These are phyloP conservation scores for Temnothorax rugatulus DNA, from an alignment of 2,888 invertebrate species.

Conservation along the genomic window DNA sequence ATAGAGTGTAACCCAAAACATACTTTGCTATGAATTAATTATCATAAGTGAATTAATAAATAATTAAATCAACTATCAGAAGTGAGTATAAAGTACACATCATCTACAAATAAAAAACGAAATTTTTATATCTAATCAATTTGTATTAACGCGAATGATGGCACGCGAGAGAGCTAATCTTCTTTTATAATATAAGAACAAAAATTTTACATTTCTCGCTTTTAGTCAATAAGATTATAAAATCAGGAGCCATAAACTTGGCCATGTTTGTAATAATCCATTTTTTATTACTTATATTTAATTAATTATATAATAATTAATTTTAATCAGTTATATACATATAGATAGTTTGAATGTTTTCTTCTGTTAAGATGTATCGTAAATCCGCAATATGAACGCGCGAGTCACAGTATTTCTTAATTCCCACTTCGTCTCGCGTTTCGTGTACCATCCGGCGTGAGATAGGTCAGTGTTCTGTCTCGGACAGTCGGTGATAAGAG, in stretches of 20 bases:
- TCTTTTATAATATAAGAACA: background rate
- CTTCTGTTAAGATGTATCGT: background rate
- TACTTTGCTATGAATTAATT: background rate
- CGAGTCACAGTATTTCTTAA: background rate
- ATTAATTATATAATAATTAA: background rate
- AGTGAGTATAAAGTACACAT: background rate
- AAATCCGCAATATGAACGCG: background rate
- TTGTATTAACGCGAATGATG: background rate
- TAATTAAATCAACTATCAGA: background rate
- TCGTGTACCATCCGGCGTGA: constrained; percentile 12
- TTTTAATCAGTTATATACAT: background rate
- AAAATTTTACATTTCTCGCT: background rate
- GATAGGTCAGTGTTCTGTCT: constrained; percentile 53
- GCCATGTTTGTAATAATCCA: background rate
- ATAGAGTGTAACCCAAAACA: background rate
- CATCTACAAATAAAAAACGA: background rate
- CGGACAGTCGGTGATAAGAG: constrained; percentile 45
- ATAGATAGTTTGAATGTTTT: background rate
- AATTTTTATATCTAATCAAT: background rate
- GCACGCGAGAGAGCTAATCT: background rate
- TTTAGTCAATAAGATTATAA: background rate
- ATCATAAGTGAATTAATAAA: background rate
- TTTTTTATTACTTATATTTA: background rate
- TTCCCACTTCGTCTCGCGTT: background rate
- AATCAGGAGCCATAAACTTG: background rate